Conservation (phyloP, 2,113 vertebrate species). For the Osmerus eperlanus region DNA sequence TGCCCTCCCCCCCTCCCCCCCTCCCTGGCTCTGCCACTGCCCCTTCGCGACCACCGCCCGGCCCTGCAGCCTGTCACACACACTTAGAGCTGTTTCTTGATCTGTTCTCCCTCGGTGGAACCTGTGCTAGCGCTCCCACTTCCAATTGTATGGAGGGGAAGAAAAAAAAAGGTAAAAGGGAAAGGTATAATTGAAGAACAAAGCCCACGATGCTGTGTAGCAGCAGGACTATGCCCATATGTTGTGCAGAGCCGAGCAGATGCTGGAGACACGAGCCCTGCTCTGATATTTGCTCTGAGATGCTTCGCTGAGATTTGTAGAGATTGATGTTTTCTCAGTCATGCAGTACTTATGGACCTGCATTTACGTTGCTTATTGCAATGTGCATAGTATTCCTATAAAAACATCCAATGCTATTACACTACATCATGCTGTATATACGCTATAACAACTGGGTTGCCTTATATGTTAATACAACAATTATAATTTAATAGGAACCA, state of each 20-base stretch:
- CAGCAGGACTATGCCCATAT: not conserved
- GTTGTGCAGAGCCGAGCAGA: not conserved
- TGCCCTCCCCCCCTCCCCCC: conserved; percentile 26
- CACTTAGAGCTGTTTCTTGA: conserved; percentile 35
- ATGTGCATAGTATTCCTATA: too few species aligned
- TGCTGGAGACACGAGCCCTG: not conserved
- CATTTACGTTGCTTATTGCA: too few species aligned
- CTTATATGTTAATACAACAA: too few species aligned
- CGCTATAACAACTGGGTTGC: too few species aligned
- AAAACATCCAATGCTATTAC: too few species aligned
- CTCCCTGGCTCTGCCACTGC: conserved; percentile 11
- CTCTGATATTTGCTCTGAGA: too few species aligned
- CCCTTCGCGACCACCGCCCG: conserved; percentile 34
- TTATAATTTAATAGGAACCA: too few species aligned
- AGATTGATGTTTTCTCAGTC: too few species aligned
- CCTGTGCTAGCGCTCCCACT: not conserved
- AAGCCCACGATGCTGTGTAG: not conserved
- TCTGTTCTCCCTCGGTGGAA: conserved; percentile 28
- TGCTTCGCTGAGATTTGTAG: too few species aligned
- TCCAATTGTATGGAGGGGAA: not conserved
- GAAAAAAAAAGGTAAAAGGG: too few species aligned
- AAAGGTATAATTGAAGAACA: not conserved
- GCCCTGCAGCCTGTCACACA: conserved; percentile 37
- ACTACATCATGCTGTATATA: too few species aligned
- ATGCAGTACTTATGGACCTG: too few species aligned